phyloP scores from a whole-genome alignment of 2,888 invertebrate species.

The Archaeoteleia sp. region DNA sequence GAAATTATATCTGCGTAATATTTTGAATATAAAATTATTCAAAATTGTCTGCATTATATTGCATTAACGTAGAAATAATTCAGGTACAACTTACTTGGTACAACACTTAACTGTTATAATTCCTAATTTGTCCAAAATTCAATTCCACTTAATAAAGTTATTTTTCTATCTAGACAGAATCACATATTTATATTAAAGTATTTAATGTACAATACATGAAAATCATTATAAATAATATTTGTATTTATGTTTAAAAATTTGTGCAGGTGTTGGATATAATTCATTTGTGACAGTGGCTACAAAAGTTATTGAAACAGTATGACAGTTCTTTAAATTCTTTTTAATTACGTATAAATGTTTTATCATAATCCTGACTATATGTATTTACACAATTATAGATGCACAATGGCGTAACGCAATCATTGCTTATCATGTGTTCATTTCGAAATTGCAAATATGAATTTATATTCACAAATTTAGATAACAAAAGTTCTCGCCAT shows the following conservation, averaged over 20 bases:
- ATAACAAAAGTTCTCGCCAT: conserved; percentile 87
- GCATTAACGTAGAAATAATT: too few relatives aligned
- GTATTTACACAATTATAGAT: conserved; percentile 77
- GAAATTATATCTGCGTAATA: too few relatives aligned
- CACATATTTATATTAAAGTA: conserved; percentile 1
- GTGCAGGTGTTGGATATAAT: conserved; percentile 91
- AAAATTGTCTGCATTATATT: too few relatives aligned
- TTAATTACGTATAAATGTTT: conserved; percentile 18
- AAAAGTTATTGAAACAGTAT: conserved; percentile 88
- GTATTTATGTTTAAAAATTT: background rate
- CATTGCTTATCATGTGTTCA: conserved; percentile 90
- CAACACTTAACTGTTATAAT: too few relatives aligned
- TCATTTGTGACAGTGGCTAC: conserved; percentile 88
- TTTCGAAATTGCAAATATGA: conserved; percentile 91
- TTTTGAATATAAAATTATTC: too few relatives aligned
- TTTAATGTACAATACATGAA: background rate
- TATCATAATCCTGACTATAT: conserved; percentile 3
- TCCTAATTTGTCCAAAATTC: too few relatives aligned
- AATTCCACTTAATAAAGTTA: conserved; percentile 4
- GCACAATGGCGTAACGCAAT: conserved; percentile 89
- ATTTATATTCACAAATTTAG: conserved; percentile 96
- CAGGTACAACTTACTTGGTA: too few relatives aligned
- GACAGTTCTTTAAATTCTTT: background rate
- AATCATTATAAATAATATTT: conserved; percentile 1
- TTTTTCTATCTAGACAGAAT: too few relatives aligned